A percentile compares a stretch with the other conserved stretches of the same genome.
These are phyloP conservation scores for Pangasius krempfi DNA, from an alignment of 2,797 vertebrate genomes.

Conservation along the genomic window DNA sequence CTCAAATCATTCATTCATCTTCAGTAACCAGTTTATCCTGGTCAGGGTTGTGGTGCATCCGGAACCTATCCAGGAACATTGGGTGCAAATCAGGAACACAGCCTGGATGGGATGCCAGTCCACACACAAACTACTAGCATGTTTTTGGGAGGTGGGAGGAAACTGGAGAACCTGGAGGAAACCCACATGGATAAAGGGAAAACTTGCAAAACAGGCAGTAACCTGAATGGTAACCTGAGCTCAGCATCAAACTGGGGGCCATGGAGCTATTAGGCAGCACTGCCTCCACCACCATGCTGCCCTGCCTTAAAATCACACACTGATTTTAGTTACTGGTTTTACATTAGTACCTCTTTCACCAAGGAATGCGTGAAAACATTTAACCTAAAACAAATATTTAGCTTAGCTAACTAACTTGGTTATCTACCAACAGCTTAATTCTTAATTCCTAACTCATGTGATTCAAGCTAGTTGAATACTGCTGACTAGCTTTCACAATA, in stretches of 20 bases:
- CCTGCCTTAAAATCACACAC: neutral
- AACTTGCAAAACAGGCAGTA: neutral
- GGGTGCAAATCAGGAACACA: neutral
- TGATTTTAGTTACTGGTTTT: neutral
- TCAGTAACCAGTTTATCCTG: neutral
- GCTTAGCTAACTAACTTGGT: neutral
- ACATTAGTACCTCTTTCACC: neutral
- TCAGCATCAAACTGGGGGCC: neutral
- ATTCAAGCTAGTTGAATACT: neutral
- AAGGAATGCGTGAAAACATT: neutral
- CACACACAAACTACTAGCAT: neutral
- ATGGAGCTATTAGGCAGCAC: too few species aligned
- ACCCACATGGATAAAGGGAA: neutral
- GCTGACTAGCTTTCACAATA: neutral
- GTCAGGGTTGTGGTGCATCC: neutral
- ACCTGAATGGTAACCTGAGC: conserved; percentile 1
- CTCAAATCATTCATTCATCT: neutral
- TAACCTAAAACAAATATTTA: neutral
- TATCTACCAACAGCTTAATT: neutral
- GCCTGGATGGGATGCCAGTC: neutral
- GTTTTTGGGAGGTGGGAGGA: neutral
- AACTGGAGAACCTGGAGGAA: neutral
- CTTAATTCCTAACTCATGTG: neutral
- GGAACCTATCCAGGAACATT: neutral
- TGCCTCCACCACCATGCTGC: neutral